These are phyloP conservation scores for Callaeas wilsoni DNA, from an alignment of 2,113 vertebrate genomes.

Conservation along the genomic window DNA sequence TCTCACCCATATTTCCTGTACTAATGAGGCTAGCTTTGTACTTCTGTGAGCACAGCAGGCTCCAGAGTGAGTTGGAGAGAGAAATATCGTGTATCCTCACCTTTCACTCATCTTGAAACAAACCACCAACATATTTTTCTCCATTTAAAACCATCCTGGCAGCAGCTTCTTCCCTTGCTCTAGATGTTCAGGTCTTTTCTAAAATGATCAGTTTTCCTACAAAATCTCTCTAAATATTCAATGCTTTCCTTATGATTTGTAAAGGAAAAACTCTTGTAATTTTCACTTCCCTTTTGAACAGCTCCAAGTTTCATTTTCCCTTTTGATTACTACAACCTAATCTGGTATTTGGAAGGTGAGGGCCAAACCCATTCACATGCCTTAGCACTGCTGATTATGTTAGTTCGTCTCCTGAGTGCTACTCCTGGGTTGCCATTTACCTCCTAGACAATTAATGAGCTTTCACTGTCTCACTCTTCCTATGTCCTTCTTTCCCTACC, in stretches of 20 bases:
- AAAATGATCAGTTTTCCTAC: not conserved
- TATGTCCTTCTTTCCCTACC: not conserved
- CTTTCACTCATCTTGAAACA: not conserved
- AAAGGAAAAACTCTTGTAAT: not conserved
- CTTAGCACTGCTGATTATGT: not conserved
- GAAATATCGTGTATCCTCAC: not conserved
- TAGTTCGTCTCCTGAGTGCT: rapidly evolving
- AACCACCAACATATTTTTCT: not conserved
- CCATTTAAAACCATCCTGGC: not conserved
- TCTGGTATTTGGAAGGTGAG: not conserved
- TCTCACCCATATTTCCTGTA: not conserved
- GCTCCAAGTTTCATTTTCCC: not conserved
- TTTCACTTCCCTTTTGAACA: not conserved
- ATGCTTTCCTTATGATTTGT: not conserved
- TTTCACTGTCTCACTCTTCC: not conserved
- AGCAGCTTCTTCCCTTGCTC: not conserved
- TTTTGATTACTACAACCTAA: not conserved
- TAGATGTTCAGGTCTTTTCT: not conserved
- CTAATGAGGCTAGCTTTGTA: not conserved
- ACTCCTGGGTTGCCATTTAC: not conserved
- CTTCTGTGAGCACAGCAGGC: not conserved
- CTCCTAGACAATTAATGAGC: not conserved
- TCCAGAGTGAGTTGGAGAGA: not conserved
- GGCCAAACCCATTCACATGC: not conserved
- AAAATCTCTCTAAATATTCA: not conserved